Base-by-base conservation (phyloP, 2,113 vertebrate species). In the Trinectes maculatus region DNA sequence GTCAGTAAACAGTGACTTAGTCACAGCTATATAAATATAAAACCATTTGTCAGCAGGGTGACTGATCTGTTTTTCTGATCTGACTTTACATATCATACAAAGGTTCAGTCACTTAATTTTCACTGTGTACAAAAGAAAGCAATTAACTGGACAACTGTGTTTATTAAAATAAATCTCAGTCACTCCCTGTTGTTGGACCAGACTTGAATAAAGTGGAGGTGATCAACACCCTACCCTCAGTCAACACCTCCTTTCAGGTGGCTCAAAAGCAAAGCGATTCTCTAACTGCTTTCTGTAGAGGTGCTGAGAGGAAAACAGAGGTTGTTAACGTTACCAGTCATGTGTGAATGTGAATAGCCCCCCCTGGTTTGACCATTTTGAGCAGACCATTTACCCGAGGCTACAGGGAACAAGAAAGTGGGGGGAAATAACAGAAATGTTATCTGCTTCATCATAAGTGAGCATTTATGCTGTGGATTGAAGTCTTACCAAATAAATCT, bases 261-360 rank as follows among this genome's bases (percentile, higher is more conserved):
- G 12, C 13, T 47, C 15, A 55, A 24, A 47, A 37, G 13, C 22
- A n/a, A 60, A 42, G 21, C 22, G n/a, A 28, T 55, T 66, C 33
- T 59, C n/a, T 11, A 40, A 53, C 7, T 52, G 58, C 29, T 25
- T 21, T 40, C 16, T 31, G 29, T 16, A 31, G 60, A 71, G 36
- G 18, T 29, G 25, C 9, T 42, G 1, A 36, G 29, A 1, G 2
- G 21, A 28, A 22, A 31, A 37, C 8, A 8, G 18, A 28, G 13
- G 9, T 4, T 12, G 31, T 3, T 4, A 10, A 39, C 16, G 1
- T 13, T 12, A 33, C 25, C 55, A 54, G 40, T 5, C 25, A 11
- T 3, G 3, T 22, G 28, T 36, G 24, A 52, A 19, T 18, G 1
- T 36, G 12, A n/a, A 5, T 22, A 10, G n/a, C 10, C 11, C 19